phyloP scores from a whole-genome alignment of 2,888 invertebrate species.

The Nasonovia ribisnigri region DNA sequence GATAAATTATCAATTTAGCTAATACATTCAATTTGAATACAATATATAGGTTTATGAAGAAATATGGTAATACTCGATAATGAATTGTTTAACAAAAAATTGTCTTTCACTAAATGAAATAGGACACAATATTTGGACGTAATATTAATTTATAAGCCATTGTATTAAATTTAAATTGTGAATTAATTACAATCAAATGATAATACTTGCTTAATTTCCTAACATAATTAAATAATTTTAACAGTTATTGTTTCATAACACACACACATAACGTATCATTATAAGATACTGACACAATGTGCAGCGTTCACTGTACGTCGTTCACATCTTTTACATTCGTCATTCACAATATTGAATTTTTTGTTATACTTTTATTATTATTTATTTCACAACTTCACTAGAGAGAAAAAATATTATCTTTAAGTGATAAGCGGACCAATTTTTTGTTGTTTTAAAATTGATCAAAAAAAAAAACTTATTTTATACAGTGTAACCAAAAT shows the following conservation, averaged over 20 bases:
- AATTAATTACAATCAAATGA: not conserved
- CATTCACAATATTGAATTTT: constrained; percentile 11
- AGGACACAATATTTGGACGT: not conserved
- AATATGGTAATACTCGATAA: not conserved
- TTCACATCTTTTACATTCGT: not conserved
- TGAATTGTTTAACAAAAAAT: not conserved
- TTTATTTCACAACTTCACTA: not conserved
- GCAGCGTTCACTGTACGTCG: not conserved
- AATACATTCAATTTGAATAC: not conserved
- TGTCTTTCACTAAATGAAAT: not conserved
- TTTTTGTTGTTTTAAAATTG: constrained; percentile 1
- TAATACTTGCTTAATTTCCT: not conserved
- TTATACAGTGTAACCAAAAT: not conserved
- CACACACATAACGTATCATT: not conserved
- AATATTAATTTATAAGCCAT: not conserved
- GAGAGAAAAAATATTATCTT: not conserved
- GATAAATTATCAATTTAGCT: not conserved
- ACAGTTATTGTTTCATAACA: not conserved
- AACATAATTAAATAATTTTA: not conserved
- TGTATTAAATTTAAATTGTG: not conserved
- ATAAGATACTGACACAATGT: not conserved
- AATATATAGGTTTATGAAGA: not conserved
- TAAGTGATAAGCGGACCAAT: not conserved
- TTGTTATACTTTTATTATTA: not conserved
- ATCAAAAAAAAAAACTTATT: not conserved